Base-by-base conservation (phyloP, 2,797 vertebrate species). In the Muraenolepis orangiensis region DNA sequence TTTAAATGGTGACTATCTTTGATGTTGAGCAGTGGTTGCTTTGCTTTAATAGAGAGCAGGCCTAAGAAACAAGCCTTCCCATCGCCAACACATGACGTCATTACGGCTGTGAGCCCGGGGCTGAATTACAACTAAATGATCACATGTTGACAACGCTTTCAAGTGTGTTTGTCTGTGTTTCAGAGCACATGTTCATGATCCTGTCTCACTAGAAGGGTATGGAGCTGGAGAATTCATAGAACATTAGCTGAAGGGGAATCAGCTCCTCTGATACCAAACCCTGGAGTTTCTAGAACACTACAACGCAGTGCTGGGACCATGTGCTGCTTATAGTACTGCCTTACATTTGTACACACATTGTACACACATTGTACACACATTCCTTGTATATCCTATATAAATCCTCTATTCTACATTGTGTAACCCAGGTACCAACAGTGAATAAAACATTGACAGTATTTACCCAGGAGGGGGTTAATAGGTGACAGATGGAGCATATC, bases 21-120 rank as follows among this genome's bases (percentile, higher is more conserved):
- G 57, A 64, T 64, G 57, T 61, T 80, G 72, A 74, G 74, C 77
- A 74, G 76, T 85, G 57, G 75, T 66, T 74, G 38, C 57, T 83
- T 84, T n/a, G 66, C 72, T 73, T 67, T 85, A 86, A 87, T 80
- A 76, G 78, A 85, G 77, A 36, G 73, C 77, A 87, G 85, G 71
- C 79, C 67, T 75, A 57, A 38, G 46, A 74, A 40, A 80, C 85
- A 84, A 84, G 76, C 61, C 46, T 61, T 36, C 76, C 78, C 83
- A 88, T 82, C 75, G 72, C 83, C 79, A 76, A 86, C 73, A 87
- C 81, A 83, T 85, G 81, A 82, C 72, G 57, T 76, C n/a, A n/a
- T n/a, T n/a, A n/a, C n/a, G n/a, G n/a, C n/a, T n/a, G n/a, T n/a
- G n/a, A 70, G 38, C 30, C 80, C 74, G 78, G 57, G 42, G 75